Base-by-base conservation (phyloP, 2,888 invertebrate species). In the Anodontia alba region DNA sequence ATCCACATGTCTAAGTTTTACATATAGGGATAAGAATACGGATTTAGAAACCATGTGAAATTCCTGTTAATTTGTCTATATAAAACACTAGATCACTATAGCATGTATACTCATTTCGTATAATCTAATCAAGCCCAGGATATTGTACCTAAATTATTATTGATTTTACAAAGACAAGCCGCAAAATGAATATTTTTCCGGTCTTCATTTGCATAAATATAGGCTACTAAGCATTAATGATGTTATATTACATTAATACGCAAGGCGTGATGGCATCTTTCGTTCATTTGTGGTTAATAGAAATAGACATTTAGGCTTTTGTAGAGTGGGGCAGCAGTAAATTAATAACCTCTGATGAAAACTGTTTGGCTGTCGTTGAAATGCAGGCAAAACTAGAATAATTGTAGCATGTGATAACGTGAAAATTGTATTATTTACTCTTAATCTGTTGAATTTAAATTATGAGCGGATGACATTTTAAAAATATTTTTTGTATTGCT, bases 71-170 rank as follows among this genome's bases (percentile, higher is more conserved):
- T 54, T 54, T 15, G 23, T 54, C 54, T 26, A 5, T n/a, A n/a
- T 54, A 54, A 23, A 54, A 54, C 54, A 23, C 5, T 23, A 26
- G 54, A 54, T 54, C 26, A 33, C 3, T 33, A 3, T 31, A 23
- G 33, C 62, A 62, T 62, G 62, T 62, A 62, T 33, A 33, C 33
- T 62, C 62, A 62, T 62, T 62, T 62, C 23, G 62, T 33, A 62
- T 62, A 62, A 62, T 49, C 43, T 70, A 70, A 70, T 70, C 70
- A 70, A 46, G 43, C 43, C 31, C 36, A 43, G 70, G 70, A 70
- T 70, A 76, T 76, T 76, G 70, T 42, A 70, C 76, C 70, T 76
- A 76, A 76, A 76, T 76, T 76, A 76, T 62, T 76, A 76, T 76
- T 76, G 76, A 76, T 76, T 70, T 43, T 43, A n/a, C 31, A 62